These are phyloP conservation scores for Aselliscus stoliczkanus DNA, from an alignment of 2,797 vertebrate genomes.

Conservation along the genomic window DNA sequence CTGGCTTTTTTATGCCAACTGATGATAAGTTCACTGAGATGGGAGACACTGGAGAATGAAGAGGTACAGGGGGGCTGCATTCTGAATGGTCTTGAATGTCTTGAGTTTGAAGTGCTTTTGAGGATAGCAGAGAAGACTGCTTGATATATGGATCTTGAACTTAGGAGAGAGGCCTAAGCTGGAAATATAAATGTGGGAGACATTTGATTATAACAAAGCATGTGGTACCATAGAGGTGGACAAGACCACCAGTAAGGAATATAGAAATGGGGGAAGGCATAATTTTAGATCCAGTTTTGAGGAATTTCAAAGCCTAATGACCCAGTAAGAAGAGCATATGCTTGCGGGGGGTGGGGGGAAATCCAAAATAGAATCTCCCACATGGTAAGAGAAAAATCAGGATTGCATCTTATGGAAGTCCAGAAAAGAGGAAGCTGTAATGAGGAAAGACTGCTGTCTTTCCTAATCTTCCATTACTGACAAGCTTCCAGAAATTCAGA, in stretches of 20 bases:
- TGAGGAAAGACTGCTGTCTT: neutral
- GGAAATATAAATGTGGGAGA: neutral
- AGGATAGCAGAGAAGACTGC: neutral
- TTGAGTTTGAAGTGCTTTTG: neutral
- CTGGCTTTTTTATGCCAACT: neutral
- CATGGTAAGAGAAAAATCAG: neutral
- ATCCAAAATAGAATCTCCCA: neutral
- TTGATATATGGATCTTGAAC: neutral
- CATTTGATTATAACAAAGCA: neutral
- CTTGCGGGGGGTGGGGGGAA: neutral
- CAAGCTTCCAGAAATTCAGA: neutral
- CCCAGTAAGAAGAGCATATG: neutral
- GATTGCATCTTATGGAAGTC: neutral
- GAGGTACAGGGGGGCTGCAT: neutral
- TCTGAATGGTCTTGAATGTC: neutral
- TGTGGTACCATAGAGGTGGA: neutral
- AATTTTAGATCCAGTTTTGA: neutral
- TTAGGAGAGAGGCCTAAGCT: neutral
- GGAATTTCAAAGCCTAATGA: neutral
- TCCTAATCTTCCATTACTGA: neutral
- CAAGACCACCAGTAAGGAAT: neutral
- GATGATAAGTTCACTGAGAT: neutral
- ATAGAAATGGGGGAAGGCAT: neutral
- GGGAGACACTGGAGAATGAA: neutral
- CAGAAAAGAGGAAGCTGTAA: neutral